These are phyloP conservation scores for Aphidoletes aphidimyza DNA, from an alignment of 2,888 invertebrate genomes.

Conservation along the genomic window DNA sequence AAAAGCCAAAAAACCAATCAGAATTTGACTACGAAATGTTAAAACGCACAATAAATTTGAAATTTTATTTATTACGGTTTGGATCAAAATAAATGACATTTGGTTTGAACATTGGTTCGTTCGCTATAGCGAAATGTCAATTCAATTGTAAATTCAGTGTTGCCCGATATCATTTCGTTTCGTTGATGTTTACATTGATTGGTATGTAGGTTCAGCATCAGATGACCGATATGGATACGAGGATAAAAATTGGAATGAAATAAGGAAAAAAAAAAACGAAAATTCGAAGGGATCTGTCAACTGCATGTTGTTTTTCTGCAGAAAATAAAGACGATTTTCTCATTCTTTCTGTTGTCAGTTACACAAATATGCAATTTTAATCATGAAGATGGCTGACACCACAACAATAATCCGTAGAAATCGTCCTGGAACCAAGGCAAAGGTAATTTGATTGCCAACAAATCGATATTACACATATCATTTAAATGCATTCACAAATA, in stretches of 20 bases:
- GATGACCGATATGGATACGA: conserved; percentile 3
- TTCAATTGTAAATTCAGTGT: background rate
- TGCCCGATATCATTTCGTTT: too few relatives aligned
- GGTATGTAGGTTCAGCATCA: background rate
- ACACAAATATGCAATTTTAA: conserved; percentile 47
- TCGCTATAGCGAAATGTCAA: too few relatives aligned
- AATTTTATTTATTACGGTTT: background rate
- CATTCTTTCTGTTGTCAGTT: conserved; percentile 26
- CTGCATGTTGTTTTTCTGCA: too few relatives aligned
- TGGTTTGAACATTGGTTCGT: background rate
- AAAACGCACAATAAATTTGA: background rate
- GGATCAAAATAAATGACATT: background rate
- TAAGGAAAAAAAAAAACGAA: background rate
- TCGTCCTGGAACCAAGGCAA: conserved; percentile 90
- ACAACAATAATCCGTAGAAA: conserved; percentile 86
- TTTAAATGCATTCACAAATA: background rate
- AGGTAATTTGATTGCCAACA: conserved; percentile 68
- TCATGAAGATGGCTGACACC: conserved; percentile 87
- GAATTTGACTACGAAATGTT: too few relatives aligned
- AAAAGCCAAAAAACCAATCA: too few relatives aligned
- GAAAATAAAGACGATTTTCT: too few relatives aligned
- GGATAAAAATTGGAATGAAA: conserved; percentile 1
- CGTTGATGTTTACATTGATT: background rate
- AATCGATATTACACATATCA: background rate
- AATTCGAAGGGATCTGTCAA: conserved; percentile 27